phyloP scores from a whole-genome alignment of 2,113 vertebrate species.

The Callaeas wilsoni region DNA sequence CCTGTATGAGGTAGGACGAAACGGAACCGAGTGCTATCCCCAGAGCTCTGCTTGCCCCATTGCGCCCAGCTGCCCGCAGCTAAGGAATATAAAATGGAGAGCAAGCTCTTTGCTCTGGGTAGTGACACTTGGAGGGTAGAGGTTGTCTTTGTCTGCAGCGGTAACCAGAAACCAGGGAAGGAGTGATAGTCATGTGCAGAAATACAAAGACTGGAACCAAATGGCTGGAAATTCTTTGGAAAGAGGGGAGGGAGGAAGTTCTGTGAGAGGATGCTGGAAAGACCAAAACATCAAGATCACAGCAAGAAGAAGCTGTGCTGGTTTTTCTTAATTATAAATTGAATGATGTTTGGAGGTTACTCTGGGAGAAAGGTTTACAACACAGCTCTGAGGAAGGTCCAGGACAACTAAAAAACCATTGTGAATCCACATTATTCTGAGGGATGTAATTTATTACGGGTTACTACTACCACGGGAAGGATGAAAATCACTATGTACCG shows the following conservation, averaged over 20 bases:
- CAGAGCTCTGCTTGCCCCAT: not conserved
- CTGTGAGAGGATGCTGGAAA: not conserved
- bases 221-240: not conserved
- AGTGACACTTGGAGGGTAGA: not conserved
- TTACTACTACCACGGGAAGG: not conserved
- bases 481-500: not conserved
- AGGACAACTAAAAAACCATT: not conserved
- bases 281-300: not conserved
- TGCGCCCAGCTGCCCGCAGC: not conserved
- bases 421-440: not conserved
- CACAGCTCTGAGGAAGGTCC: not conserved
- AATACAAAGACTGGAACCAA: not conserved
- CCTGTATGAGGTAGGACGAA: fast-evolving
- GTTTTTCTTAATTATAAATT: not conserved
- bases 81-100: not conserved
- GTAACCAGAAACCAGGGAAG: not conserved
- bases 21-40: fast-evolving
- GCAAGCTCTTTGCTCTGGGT: not conserved
- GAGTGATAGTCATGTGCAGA: fast-evolving
- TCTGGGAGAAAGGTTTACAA: not conserved
- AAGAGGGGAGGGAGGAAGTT: not conserved
- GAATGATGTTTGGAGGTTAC: not conserved
- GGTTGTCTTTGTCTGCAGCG: not conserved
- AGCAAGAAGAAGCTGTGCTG: not conserved
- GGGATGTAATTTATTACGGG: not conserved